Evolutionary conservation across 2,113 vertebrate genomes (phyloP).

Genomic region (Oophaga pumilio): DNA sequence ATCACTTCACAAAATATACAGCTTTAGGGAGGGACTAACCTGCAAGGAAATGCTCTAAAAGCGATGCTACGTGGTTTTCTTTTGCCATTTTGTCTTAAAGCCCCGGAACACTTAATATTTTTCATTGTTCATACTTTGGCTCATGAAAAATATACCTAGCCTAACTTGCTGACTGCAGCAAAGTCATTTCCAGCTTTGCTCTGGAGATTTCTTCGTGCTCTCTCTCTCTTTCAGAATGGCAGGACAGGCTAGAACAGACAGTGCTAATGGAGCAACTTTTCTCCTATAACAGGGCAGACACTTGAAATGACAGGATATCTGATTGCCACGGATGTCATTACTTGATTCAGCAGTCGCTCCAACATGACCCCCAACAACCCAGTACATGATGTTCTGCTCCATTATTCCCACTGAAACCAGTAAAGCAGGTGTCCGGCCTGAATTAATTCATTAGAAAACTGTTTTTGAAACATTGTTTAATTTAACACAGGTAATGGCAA

Average conservation of each 20-base stretch:
- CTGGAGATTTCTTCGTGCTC: conserved; percentile 2
- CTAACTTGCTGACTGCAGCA: conserved; percentile 3
- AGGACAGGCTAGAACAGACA: conserved; percentile 4
- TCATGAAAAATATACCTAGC: neutral
- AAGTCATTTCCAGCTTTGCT: neutral
- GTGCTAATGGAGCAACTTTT: conserved; percentile 10
- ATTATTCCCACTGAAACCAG: neutral
- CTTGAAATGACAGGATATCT: conserved; percentile 18
- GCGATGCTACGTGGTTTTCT: neutral
- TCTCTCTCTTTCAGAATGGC: neutral
- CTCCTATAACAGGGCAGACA: neutral
- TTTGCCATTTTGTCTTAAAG: neutral
- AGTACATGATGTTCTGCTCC: conserved; percentile 17
- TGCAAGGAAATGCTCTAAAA: neutral
- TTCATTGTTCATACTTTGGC: neutral
- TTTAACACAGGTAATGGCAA: neutral
- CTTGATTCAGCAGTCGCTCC: neutral
- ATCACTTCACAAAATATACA: too few relatives aligned
- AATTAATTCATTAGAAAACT: conserved; percentile 12
- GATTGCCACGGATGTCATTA: conserved; percentile 14
- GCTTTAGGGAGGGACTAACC: neutral
- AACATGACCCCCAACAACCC: neutral
- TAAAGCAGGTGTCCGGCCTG: neutral
- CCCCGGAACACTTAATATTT: neutral
- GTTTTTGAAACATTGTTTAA: conserved; percentile 3